phyloP scores from a whole-genome alignment of 2,888 invertebrate species.

The Temnothorax unifasciatus region DNA sequence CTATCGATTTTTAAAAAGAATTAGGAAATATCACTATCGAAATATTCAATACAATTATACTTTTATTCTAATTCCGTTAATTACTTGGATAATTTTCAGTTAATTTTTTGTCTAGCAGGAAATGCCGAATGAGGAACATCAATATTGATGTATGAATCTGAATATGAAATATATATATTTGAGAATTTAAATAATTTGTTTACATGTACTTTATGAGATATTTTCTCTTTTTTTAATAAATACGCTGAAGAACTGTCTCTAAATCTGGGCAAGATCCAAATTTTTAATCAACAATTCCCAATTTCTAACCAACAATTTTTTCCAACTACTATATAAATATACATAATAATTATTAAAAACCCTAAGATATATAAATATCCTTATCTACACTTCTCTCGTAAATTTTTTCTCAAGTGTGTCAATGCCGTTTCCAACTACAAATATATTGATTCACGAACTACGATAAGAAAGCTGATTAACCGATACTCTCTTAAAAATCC shows the following conservation, averaged over 20 bases:
- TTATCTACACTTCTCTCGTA: constrained; percentile 10
- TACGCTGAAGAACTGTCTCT: too few relatives aligned
- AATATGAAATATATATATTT: neutral
- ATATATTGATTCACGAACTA: constrained; percentile 15
- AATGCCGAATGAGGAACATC: neutral
- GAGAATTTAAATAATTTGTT: too few relatives aligned
- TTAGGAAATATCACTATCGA: neutral
- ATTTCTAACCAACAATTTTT: neutral
- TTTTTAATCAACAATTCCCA: neutral
- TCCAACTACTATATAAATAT: neutral
- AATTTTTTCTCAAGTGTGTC: constrained; percentile 4
- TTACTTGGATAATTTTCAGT: neutral
- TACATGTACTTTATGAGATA: too few relatives aligned
- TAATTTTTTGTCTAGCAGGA: neutral
- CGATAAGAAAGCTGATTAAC: constrained; percentile 23
- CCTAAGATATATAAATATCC: neutral
- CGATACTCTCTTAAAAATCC: constrained; percentile 9
- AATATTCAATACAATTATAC: neutral
- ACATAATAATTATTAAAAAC: neutral
- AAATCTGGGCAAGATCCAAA: too few relatives aligned
- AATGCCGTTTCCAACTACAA: neutral
- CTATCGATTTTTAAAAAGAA: neutral
- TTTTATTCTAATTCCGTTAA: neutral
- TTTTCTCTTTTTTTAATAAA: too few relatives aligned
- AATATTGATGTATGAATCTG: neutral